A percentile compares a stretch with the other conserved stretches of the same genome.
phyloP scores from a whole-genome alignment of 2,888 invertebrate genomes.

The Ephialtes manifestator region DNA sequence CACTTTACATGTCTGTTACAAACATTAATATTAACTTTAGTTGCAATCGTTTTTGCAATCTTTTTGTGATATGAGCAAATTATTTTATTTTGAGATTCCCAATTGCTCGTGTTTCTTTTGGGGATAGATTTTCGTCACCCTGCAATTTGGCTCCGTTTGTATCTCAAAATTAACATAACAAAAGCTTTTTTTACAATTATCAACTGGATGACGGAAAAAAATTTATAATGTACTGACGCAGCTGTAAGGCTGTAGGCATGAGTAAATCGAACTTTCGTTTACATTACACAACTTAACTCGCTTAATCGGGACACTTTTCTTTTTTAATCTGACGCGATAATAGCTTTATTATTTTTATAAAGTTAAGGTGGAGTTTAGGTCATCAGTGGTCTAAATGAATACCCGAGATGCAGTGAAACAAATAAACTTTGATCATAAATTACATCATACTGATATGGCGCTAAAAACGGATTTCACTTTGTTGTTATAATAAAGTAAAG shows the following conservation, averaged over 20 bases:
- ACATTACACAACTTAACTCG: background rate
- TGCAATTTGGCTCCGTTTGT: background rate
- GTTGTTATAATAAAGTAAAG: background rate
- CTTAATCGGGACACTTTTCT: conserved; percentile 11
- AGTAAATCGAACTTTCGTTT: background rate
- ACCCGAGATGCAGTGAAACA: background rate
- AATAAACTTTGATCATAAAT: background rate
- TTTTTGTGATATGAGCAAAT: no score
- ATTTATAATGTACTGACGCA: no score
- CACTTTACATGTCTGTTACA: no score
- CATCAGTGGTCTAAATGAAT: background rate
- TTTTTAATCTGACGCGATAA: background rate
- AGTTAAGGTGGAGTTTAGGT: conserved; percentile 6
- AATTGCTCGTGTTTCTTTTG: background rate
- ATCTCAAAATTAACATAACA: no score
- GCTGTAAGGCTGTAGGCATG: background rate
- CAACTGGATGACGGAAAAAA: background rate
- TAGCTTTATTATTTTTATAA: conserved; percentile 13
- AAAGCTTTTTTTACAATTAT: background rate
- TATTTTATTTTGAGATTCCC: background rate
- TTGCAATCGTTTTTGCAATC: no score
- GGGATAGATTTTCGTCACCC: background rate
- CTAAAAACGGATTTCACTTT: background rate
- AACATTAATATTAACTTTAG: no score
- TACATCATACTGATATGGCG: background rate